Conservation (phyloP, 2,113 vertebrate genomes). For the Vulpes ferrilata region DNA sequence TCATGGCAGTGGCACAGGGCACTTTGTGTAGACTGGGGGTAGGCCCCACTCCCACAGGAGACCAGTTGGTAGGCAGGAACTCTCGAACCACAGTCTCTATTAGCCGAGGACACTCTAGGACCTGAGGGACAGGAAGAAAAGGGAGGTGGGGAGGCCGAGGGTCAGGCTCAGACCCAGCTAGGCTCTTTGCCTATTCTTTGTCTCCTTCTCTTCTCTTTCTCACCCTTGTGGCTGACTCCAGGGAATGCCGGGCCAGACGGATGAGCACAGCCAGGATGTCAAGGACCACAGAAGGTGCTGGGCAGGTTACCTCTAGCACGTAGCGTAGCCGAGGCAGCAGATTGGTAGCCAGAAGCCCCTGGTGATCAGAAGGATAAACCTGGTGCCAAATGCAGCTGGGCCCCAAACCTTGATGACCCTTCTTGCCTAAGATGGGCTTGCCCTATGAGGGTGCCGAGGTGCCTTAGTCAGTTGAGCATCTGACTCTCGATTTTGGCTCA, state of each 20-base stretch:
- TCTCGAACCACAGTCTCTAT: constrained; percentile 93
- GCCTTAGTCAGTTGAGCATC: background rate
- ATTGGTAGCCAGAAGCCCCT: constrained; percentile 96
- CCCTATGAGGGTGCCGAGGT: background rate
- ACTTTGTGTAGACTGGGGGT: constrained; percentile 90
- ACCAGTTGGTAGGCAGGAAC: constrained; percentile 95
- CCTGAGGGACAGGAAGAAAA: constrained; percentile 83
- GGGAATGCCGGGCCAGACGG: constrained; percentile 94
- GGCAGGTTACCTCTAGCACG: constrained; percentile 94
- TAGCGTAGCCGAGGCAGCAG: constrained; percentile 95
- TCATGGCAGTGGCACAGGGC: constrained; percentile 93
- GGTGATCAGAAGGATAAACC: background rate
- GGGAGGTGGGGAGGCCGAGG: background rate
- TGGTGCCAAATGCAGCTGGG: background rate
- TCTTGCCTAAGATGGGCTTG: background rate
- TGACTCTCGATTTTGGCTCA: background rate
- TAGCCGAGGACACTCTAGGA: constrained; percentile 95
- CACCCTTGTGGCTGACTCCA: constrained; percentile 90
- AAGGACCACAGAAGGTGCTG: constrained; percentile 91
- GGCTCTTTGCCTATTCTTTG: background rate
- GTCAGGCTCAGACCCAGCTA: background rate
- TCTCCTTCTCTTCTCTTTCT: background rate
- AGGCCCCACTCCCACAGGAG: constrained; percentile 73
- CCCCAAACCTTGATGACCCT: background rate
- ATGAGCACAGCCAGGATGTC: constrained; percentile 94